phyloP scores from a whole-genome alignment of 1,140 invertebrate species.

The Caerostris extrusa region DNA sequence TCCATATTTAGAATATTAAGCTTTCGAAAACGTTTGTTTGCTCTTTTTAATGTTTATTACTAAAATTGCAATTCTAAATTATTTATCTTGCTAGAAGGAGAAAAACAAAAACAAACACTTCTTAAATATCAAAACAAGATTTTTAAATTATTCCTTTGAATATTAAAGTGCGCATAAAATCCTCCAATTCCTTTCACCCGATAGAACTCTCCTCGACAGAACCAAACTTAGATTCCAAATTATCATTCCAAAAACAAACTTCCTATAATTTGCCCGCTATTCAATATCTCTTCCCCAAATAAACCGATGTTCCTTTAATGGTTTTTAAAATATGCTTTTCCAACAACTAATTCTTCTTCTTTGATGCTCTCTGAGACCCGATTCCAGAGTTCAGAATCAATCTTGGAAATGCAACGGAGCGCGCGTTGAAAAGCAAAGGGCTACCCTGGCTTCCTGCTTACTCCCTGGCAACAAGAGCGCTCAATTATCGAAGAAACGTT shows the following conservation, averaged over 20 bases:
- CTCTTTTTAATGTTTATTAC: too few species aligned
- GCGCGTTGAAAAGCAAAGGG: slow-evolving; percentile 5
- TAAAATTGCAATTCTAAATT: too few species aligned
- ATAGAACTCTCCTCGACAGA: not conserved
- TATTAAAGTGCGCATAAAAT: too few species aligned
- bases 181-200: too few species aligned
- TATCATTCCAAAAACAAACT: not conserved
- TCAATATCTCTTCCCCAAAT: not conserved
- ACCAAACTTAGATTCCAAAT: not conserved
- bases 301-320: slow-evolving; percentile 27
- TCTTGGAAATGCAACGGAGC: not conserved
- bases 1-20: too few species aligned
- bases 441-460: too few species aligned
- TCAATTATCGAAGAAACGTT: slow-evolving; percentile 60
- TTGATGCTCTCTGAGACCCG: not conserved
- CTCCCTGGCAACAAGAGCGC: not conserved
- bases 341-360: not conserved
- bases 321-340: slow-evolving; percentile 37
- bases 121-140: too few species aligned
- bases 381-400: not conserved
- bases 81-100: too few species aligned
- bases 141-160: too few species aligned
- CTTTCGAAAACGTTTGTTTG: too few species aligned
- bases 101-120: too few species aligned
- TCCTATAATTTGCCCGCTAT: not conserved